Conservation (phyloP, 2,888 invertebrate genomes). For the Diarsia mendica region DNA sequence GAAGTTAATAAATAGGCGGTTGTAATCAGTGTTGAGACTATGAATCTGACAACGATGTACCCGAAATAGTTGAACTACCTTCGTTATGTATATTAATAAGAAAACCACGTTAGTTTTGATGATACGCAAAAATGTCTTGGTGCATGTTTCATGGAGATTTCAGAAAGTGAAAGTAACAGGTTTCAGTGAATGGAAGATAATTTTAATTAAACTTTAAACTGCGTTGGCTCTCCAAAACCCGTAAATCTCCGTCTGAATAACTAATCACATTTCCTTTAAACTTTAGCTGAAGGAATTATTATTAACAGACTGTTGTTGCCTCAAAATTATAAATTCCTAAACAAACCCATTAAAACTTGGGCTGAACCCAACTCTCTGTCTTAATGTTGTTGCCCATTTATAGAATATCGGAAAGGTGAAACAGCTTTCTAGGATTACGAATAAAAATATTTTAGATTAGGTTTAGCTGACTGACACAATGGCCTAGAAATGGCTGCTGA, state of each 20-base stretch:
- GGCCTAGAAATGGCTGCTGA: too few relatives aligned
- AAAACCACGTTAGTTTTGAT: background rate
- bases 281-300: constrained; percentile 16
- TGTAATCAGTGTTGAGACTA: too few relatives aligned
- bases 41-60: too few relatives aligned
- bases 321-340: constrained; percentile 28
- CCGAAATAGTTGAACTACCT: too few relatives aligned
- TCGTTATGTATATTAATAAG: too few relatives aligned
- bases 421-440: background rate
- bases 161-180: background rate
- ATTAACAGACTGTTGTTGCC: constrained; percentile 25
- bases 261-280: background rate
- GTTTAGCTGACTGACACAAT: background rate
- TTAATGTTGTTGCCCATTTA: constrained; percentile 12
- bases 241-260: constrained; percentile 15
- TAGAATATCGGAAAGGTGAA: constrained; percentile 16
- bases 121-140: background rate
- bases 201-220: background rate
- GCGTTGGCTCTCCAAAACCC: background rate
- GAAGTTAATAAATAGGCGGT: too few relatives aligned
- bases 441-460: background rate
- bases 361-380: constrained; percentile 9
- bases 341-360: constrained; percentile 45
- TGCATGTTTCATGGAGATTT: too few relatives aligned
- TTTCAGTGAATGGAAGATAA: background rate